Conservation (phyloP, 2,797 vertebrate species). For the Brachyrhaphis roseni region DNA sequence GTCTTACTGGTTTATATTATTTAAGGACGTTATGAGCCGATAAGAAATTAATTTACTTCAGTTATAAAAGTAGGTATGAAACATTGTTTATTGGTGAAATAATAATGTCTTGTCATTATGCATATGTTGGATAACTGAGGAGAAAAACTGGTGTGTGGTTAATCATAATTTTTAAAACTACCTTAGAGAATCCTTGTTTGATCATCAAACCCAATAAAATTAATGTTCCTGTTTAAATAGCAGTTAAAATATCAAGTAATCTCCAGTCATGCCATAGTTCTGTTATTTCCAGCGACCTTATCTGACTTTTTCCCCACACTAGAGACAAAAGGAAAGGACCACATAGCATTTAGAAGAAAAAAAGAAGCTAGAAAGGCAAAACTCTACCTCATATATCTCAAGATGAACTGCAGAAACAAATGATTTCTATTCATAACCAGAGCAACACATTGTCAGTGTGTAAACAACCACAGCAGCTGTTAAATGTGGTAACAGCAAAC, state of each 20-base stretch:
- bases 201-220: background rate
- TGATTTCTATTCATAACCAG: background rate
- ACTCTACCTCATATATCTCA: background rate
- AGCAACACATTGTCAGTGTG: background rate
- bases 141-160: background rate
- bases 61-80: background rate
- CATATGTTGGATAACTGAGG: background rate
- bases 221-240: background rate
- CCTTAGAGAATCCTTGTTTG: background rate
- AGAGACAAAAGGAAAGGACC: background rate
- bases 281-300: background rate
- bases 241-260: slow-evolving; percentile 8
- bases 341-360: background rate
- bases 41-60: background rate
- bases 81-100: background rate
- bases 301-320: slow-evolving; percentile 3
- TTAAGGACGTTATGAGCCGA: background rate
- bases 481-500: slow-evolving; percentile 16
- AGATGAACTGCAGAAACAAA: background rate
- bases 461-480: slow-evolving; percentile 16
- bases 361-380: background rate
- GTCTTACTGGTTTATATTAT: background rate
- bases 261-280: background rate
- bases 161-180: slow-evolving; percentile 4
- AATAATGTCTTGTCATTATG: background rate